Evolutionary conservation across 2,888 invertebrate genomes (phyloP), one percentile per base, ranked within the genome.

Genomic region (Atethmia centrago): DNA sequence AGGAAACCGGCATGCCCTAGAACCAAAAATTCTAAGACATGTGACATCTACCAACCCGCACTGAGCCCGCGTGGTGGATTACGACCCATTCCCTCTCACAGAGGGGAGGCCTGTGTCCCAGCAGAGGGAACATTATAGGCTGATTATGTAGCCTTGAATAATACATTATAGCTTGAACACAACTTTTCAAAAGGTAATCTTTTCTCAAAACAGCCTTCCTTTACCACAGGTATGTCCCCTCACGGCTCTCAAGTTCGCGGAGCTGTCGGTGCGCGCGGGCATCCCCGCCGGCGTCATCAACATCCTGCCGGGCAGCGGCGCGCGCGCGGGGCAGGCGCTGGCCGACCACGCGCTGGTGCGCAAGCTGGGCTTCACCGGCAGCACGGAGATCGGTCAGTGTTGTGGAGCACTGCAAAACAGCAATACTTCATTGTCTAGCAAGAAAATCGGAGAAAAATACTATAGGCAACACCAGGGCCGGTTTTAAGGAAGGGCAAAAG

Each of bases 321-420:
- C 97, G 0, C 97, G 97, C 3, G 97, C 98, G 25, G 99, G 99
- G 0, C 98, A 98, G 91, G 99, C 99, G 0, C 95, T 99, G 45
- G 98, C 99, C 0, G 97, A 98, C 85, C 99, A 99, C 93, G 97
- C 98, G 0, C 94, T 97, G 3, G 97, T 99, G 0, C 97, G 99
- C 80, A 99, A 99, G 91, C 95, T 99, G 0, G 99, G 99, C 3
- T 99, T 99, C 94, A 99, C 99, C 0, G 99, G 99, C 40, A 99
- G 99, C 73, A 99, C 99, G 0, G 97, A 98, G 82, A 97, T 99
- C 65, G 99, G 99, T 92, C 55, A n/a, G 81, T 69, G 16, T 53
- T 53, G 1, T 4, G n/a, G 4, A 51, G 4, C n/a, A 51, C 0
- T 49, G n/a, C 51, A 55, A 1, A 4, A 28, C 9, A 55, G 3